These are phyloP conservation scores for Lophius piscatorius DNA, from an alignment of 2,113 vertebrate species.

Conservation along the genomic window DNA sequence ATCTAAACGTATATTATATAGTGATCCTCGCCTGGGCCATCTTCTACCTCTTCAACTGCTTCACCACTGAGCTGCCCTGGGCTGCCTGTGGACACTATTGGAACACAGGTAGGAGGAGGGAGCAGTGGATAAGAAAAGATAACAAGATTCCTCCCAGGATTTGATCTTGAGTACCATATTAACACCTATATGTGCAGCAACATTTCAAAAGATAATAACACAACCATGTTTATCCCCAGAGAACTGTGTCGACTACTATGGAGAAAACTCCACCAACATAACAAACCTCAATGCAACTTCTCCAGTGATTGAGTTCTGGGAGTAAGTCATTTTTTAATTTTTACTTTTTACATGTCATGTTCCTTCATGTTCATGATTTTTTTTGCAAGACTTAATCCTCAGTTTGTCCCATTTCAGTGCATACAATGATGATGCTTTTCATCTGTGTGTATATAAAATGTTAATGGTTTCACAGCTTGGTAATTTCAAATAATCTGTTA, in stretches of 20 bases:
- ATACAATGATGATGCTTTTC: background rate
- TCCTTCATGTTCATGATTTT: background rate
- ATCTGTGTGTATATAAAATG: constrained; percentile 10
- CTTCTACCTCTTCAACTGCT: constrained; percentile 98
- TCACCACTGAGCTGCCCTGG: constrained; percentile 96
- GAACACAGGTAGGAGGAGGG: constrained; percentile 90
- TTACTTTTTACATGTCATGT: background rate
- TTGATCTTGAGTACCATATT: no score
- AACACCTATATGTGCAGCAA: no score
- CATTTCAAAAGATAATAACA: background rate
- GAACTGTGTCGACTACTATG: constrained; percentile 93
- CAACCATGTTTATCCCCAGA: constrained; percentile 76
- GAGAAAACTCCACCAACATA: constrained; percentile 91
- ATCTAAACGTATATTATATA: constrained; percentile 97
- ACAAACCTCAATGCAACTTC: constrained; percentile 91
- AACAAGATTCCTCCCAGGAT: background rate
- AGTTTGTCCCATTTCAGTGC: constrained; percentile 7
- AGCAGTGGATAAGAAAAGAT: background rate
- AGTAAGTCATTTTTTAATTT: constrained; percentile 85
- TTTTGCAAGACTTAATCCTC: background rate
- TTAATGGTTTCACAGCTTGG: constrained; percentile 1
- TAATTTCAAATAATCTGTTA: background rate
- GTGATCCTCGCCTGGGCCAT: constrained; percentile 98
- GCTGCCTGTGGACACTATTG: constrained; percentile 95
- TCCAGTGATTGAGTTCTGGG: constrained; percentile 99